A percentile compares a stretch with the other conserved stretches of the same genome.
Conservation (phyloP, 2,113 vertebrate genomes). For the Eretmochelys imbricata region DNA sequence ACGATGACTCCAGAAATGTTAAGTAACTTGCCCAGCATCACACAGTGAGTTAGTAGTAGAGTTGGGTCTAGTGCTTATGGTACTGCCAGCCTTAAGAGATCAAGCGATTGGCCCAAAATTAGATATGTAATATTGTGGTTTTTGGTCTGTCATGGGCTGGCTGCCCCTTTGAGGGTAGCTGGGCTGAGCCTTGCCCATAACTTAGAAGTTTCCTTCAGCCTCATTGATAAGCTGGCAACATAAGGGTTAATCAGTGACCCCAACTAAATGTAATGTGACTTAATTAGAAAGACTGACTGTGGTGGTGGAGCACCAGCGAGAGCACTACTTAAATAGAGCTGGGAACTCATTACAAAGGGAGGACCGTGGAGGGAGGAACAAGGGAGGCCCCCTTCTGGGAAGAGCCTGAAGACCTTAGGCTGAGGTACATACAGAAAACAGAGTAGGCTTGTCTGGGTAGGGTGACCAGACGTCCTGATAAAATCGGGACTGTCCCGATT, state of each 20-base stretch:
- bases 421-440: neutral
- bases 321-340: neutral
- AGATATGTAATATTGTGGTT: neutral
- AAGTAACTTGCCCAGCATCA: fast-evolving
- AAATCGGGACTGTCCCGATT: no score
- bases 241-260: neutral
- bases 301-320: neutral
- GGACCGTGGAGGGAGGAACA: neutral
- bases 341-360: neutral
- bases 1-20: fast-evolving
- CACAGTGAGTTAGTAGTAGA: neutral
- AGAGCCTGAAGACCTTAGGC: neutral
- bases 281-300: neutral
- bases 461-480: no score
- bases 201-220: neutral
- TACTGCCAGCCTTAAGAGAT: neutral
- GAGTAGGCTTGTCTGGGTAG: neutral
- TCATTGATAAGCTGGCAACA: neutral
- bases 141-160: neutral
- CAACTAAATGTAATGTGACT: neutral
- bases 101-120: neutral
- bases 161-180: neutral
- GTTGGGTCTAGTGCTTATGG: neutral
- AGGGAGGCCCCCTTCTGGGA: neutral
- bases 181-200: neutral